Conservation (phyloP, 2,113 vertebrate species). For the Lycaon pictus region DNA sequence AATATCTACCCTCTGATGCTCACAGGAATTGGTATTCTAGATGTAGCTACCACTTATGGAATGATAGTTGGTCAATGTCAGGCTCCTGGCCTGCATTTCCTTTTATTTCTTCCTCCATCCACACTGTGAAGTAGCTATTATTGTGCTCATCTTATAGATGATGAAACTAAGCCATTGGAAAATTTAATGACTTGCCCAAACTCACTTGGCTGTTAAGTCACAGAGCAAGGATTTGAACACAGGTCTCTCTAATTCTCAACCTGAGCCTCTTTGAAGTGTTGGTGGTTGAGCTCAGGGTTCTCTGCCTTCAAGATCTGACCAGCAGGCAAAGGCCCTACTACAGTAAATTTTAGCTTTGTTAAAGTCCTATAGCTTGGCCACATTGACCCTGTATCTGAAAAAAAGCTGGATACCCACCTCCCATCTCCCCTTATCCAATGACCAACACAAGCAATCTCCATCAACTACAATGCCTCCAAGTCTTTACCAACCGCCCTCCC, state of each 20-base stretch:
- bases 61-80: neutral
- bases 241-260: neutral
- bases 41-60: neutral
- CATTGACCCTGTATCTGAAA: neutral
- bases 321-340: neutral
- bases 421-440: neutral
- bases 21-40: neutral
- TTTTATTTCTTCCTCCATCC: neutral
- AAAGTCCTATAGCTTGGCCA: neutral
- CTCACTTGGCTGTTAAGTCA: neutral
- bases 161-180: neutral
- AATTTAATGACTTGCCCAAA: neutral
- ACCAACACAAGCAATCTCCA: neutral
- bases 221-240: neutral
- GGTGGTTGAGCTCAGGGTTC: neutral
- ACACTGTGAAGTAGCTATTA: neutral
- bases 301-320: neutral
- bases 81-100: neutral
- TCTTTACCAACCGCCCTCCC: neutral
- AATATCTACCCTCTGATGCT: neutral
- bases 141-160: conserved; percentile 16
- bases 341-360: neutral
- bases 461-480: neutral
- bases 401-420: neutral
- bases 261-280: neutral